A percentile compares a stretch with the other conserved stretches of the same genome.
These are phyloP conservation scores for Bugula neritina DNA, from an alignment of 2,888 invertebrate genomes.

Conservation along the genomic window DNA sequence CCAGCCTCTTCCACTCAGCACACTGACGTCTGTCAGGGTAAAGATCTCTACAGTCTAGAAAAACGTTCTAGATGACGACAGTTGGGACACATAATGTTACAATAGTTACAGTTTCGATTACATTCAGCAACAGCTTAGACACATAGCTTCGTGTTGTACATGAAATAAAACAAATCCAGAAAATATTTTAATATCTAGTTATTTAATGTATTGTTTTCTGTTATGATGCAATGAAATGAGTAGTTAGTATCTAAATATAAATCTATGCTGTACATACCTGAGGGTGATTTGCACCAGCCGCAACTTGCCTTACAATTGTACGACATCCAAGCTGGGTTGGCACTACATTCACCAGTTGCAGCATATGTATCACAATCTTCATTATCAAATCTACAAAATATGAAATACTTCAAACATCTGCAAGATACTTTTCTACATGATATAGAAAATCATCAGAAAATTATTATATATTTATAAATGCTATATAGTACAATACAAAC, in stretches of 20 bases:
- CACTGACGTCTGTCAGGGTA: slow-evolving; percentile 29
- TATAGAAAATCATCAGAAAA: too few relatives aligned
- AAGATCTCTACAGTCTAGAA: slow-evolving; percentile 18
- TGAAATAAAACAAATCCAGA: too few relatives aligned
- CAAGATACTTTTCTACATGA: too few relatives aligned
- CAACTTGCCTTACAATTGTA: slow-evolving; percentile 41
- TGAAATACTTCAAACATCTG: too few relatives aligned
- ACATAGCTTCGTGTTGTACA: too few relatives aligned
- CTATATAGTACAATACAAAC: too few relatives aligned
- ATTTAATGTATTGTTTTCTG: too few relatives aligned
- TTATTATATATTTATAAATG: too few relatives aligned
- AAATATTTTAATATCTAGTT: too few relatives aligned
- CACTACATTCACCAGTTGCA: slow-evolving; percentile 37
- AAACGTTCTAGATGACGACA: too few relatives aligned
- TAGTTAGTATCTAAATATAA: neutral
- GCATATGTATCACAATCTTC: slow-evolving; percentile 41
- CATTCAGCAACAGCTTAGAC: too few relatives aligned
- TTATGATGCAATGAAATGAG: too few relatives aligned
- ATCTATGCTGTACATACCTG: neutral
- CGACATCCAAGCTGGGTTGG: slow-evolving; percentile 43
- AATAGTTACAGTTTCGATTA: neutral
- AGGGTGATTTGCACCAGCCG: slow-evolving; percentile 28
- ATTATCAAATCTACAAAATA: slow-evolving; percentile 30
- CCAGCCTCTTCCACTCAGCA: slow-evolving; percentile 28
- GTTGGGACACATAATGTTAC: neutral